These are phyloP conservation scores for Contarinia nasturtii DNA, from an alignment of 1,140 invertebrate species.

Conservation along the genomic window DNA sequence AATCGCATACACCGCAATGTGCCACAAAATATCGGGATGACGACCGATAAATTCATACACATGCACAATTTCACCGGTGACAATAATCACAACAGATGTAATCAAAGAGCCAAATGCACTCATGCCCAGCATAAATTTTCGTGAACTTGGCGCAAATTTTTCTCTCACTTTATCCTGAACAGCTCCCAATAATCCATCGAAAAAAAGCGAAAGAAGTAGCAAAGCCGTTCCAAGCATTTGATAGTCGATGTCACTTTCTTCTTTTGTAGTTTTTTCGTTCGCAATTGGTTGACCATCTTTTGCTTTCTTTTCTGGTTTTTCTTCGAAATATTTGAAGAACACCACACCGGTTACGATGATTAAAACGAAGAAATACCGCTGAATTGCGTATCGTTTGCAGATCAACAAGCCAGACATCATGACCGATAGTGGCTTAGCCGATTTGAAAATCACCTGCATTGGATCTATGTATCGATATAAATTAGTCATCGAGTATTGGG, in stretches of 20 bases:
- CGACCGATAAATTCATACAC: conserved; percentile 65
- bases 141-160: conserved; percentile 67
- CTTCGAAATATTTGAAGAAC: conserved; percentile 78
- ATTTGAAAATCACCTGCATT: conserved; percentile 87
- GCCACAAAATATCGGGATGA: conserved; percentile 56
- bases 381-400: conserved; percentile 69
- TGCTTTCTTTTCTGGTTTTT: conserved; percentile 3
- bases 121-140: conserved; percentile 90
- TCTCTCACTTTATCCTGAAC: conserved; percentile 71
- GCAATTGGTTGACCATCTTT: too few relatives aligned
- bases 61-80: conserved; percentile 68
- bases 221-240: conserved; percentile 39
- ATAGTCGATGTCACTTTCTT: conserved; percentile 47
- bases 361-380: conserved; percentile 83
- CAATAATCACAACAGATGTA: conserved; percentile 37
- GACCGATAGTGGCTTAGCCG: conserved; percentile 94
- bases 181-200: conserved; percentile 79
- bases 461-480: too few relatives aligned
- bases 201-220: conserved; percentile 67
- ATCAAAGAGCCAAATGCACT: conserved; percentile 60
- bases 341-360: conserved; percentile 82
- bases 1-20: conserved; percentile 58
- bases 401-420: conserved; percentile 89
- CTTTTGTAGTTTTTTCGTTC: conserved; percentile 13
- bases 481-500: too few relatives aligned